Evolutionary conservation across 2,113 vertebrate genomes (phyloP).

Genomic region (Channa maculata): DNA sequence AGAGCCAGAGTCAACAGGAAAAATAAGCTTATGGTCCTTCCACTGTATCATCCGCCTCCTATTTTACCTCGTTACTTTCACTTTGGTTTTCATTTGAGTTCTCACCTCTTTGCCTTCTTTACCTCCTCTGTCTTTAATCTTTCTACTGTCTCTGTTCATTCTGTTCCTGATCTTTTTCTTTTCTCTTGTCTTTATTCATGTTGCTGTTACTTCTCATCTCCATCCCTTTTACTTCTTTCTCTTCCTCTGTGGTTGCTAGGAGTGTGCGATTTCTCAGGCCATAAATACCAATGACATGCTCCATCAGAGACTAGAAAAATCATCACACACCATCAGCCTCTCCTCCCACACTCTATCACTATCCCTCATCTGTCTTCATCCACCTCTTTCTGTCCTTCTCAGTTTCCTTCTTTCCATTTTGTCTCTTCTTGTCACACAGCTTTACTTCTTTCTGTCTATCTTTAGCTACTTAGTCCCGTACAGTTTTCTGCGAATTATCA

Average conservation of each 20-base stretch:
- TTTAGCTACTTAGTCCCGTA: not conserved
- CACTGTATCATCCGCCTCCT: too few relatives aligned
- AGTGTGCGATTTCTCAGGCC: constrained; percentile 28
- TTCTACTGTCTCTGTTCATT: not conserved
- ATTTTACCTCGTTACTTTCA: not conserved
- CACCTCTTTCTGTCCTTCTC: not conserved
- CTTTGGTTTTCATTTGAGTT: not conserved
- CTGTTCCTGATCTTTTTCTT: not conserved
- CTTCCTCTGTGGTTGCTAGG: constrained; percentile 2
- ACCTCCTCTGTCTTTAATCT: not conserved
- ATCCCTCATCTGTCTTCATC: constrained; percentile 3
- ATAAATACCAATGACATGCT: constrained; percentile 60
- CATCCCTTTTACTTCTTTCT: constrained; percentile 10
- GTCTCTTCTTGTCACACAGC: not conserved
- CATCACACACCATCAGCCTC: constrained; percentile 67
- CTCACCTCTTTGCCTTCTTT: not conserved
- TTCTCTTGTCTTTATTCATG: not conserved
- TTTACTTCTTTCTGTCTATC: not conserved
- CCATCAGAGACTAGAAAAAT: constrained; percentile 42
- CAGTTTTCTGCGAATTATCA: not conserved
- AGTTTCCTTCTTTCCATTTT: constrained; percentile 1
- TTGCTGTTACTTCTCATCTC: constrained; percentile 17
- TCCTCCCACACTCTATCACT: constrained; percentile 47
- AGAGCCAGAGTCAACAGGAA: constrained; percentile 14
- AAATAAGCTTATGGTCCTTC: not conserved